phyloP scores from a whole-genome alignment of 2,113 vertebrate species.

The Nesoenas mayeri region DNA sequence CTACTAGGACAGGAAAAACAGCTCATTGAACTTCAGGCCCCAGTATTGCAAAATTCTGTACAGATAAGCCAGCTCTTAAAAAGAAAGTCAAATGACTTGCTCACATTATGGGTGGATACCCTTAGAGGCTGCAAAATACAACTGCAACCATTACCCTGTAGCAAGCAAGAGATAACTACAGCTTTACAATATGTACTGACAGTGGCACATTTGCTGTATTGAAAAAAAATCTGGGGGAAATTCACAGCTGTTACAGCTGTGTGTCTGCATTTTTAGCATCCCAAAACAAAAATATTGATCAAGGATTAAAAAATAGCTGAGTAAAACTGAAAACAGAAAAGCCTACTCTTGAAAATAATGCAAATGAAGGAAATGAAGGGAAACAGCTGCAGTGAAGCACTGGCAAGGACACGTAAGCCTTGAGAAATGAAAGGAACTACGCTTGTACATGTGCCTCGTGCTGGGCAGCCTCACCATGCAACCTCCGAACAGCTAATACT shows the following conservation, averaged over 20 bases:
- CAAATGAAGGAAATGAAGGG: background rate
- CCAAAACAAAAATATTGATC: background rate
- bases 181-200: background rate
- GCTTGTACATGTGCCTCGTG: background rate
- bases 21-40: background rate
- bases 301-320: background rate
- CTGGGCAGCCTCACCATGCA: background rate
- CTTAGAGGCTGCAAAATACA: background rate
- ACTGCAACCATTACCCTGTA: background rate
- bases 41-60: conserved; percentile 34
- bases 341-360: background rate
- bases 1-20: conserved; percentile 41
- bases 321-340: background rate
- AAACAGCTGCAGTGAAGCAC: background rate
- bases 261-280: background rate
- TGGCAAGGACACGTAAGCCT: background rate
- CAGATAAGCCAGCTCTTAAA: background rate
- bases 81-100: background rate
- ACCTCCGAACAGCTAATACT: background rate
- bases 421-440: background rate
- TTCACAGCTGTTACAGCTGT: background rate
- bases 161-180: background rate
- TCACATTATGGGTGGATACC: background rate
- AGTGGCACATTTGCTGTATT: background rate
- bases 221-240: background rate